Base-by-base conservation (phyloP, 2,113 vertebrate species). In the Artemisiospiza belli region DNA sequence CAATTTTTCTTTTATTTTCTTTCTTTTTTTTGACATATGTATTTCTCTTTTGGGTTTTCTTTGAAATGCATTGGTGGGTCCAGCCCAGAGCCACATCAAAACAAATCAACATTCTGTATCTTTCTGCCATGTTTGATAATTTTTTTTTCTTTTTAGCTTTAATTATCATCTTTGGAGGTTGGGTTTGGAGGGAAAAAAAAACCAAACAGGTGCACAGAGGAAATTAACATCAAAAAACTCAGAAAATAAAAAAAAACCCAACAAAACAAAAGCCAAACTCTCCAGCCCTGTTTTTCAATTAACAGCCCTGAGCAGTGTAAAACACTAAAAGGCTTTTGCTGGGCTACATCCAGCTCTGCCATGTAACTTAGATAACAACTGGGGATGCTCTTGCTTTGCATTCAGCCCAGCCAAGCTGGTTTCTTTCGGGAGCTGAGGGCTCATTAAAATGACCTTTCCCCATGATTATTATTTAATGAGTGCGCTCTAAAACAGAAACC, bases 391-490 rank as follows among this genome's bases (percentile, higher is more conserved):
- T 96, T 68, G 59, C 80, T 97, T 94, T 96, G 87, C 94, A 95
- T 95, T 95, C 92, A 95, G 83, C 84, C 74, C 91, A 96, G 89
- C 93, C 3, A 1, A 90, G 91, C 90, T 49, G 73, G 79, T 83
- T 94, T 93, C 93, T 94, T 94, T 80, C 25, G 22, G 89, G 92
- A 95, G 74, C 78, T 25, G 67, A 96, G 92, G 93, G 83, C 92
- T 95, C 95, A 94, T 96, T 97, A 96, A 96, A 96, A 92, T 95
- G 93, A 97, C 90, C 92, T 95, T 96, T 95, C 94, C 85, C 94
- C 87, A 87, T 89, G 94, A 96, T 90, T 95, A 95, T 92, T 94
- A 96, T 96, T 97, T 96, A 97, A 96, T 95, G 90, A 97, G 94
- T 54, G 64, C 2, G 27, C 89, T 97, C 91, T 96, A 96, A 94